Evolutionary conservation across 2,888 invertebrate species (phyloP).

Genomic region (Nephrocerus scutellatus): DNA sequence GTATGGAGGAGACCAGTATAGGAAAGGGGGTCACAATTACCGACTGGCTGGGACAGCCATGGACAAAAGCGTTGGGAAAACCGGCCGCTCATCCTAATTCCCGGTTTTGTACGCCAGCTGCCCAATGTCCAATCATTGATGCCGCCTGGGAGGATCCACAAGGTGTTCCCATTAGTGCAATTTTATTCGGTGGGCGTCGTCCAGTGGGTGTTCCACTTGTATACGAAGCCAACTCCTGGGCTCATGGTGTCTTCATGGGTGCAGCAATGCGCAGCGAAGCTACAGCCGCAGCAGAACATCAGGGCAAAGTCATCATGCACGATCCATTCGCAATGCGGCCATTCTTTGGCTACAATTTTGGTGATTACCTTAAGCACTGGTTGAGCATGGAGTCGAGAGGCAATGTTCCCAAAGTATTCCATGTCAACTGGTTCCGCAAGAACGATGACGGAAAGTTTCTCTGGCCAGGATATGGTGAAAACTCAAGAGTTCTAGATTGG

Average conservation of each 20-base stretch:
- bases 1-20: slow-evolving; percentile 73
- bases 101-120: slow-evolving; percentile 90
- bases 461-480: slow-evolving; percentile 99
- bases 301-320: slow-evolving; percentile 88
- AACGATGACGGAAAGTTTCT: slow-evolving; percentile 77
- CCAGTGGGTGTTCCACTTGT: slow-evolving; percentile 91
- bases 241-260: slow-evolving; percentile 93
- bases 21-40: slow-evolving; percentile 54
- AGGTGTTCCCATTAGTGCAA: slow-evolving; percentile 94
- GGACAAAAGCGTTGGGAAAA: slow-evolving; percentile 57
- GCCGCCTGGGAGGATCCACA: slow-evolving; percentile 83
- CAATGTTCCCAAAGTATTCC: slow-evolving; percentile 87
- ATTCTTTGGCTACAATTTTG: slow-evolving; percentile 99
- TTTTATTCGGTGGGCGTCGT: slow-evolving; percentile 90
- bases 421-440: slow-evolving; percentile 99
- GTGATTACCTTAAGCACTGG: slow-evolving; percentile 92
- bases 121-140: slow-evolving; percentile 94
- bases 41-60: slow-evolving; percentile 78
- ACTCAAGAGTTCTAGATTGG: slow-evolving; percentile 95
- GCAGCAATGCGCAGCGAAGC: slow-evolving; percentile 92
- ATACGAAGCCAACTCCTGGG: slow-evolving; percentile 87
- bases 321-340: slow-evolving; percentile 99
- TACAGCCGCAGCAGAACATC: slow-evolving; percentile 96
- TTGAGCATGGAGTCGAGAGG: slow-evolving; percentile 68
- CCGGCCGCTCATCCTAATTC: slow-evolving; percentile 97